Percentiles rank a stretch among this genome's conserved stretches.
Conservation (phyloP, 2,888 invertebrate genomes). For the Nephrotoma appendiculata region DNA sequence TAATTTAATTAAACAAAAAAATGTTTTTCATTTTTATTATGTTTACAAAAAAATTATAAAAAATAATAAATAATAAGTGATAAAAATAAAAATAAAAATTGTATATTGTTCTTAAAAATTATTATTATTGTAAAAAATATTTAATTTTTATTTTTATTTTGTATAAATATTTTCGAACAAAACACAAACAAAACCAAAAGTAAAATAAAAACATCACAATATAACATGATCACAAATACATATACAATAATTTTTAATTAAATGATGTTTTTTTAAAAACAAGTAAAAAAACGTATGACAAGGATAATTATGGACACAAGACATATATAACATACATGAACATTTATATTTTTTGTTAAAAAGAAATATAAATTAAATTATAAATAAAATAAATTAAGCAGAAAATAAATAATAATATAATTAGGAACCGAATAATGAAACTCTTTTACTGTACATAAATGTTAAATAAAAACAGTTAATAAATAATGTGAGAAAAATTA, state of each 20-base stretch:
- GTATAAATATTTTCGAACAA: constrained; percentile 1
- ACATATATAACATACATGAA: constrained; percentile 28
- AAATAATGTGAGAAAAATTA: neutral
- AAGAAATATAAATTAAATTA: constrained; percentile 8
- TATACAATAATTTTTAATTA: neutral
- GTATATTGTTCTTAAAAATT: neutral
- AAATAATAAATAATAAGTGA: neutral
- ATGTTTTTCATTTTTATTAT: neutral
- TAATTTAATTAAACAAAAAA: neutral
- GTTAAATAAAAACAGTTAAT: neutral
- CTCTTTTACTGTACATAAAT: constrained; percentile 1
- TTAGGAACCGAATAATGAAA: constrained; percentile 5
- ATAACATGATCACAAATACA: constrained; percentile 7
- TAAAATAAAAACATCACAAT: constrained; percentile 4
- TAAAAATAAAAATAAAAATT: neutral
- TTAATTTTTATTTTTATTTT: constrained; percentile 5
- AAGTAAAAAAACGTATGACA: constrained; percentile 3
- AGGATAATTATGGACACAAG: constrained; percentile 27
- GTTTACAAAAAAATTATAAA: neutral
- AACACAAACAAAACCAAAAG: neutral
- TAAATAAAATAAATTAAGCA: neutral
- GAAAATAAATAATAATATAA: neutral
- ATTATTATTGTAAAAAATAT: neutral
- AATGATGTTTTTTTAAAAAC: neutral
- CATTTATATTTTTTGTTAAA: constrained; percentile 11